Conservation (phyloP, 2,113 vertebrate species). For the Rhinichthys klamathensis region DNA sequence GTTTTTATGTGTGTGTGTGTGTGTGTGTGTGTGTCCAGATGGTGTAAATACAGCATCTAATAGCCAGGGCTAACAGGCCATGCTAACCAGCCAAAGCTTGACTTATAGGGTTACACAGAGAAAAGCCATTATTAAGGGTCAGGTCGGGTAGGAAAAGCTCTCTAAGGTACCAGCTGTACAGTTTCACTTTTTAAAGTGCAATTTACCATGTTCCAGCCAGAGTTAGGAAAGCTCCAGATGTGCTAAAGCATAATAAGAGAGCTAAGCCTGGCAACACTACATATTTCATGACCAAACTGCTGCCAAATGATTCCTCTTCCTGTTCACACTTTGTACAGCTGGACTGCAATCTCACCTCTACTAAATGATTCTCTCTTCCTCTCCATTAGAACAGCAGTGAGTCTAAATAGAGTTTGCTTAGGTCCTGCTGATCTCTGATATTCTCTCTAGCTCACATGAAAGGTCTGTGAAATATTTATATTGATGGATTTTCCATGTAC, state of each 20-base stretch:
- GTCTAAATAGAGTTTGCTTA: slow-evolving; percentile 68
- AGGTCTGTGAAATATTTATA: slow-evolving; percentile 77
- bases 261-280: neutral
- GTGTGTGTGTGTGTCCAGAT: neutral
- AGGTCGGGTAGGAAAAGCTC: neutral
- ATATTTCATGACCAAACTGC: slow-evolving; percentile 31
- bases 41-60: neutral
- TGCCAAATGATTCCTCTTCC: neutral
- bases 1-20: too few relatives aligned
- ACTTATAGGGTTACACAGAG: neutral
- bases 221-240: slow-evolving; percentile 31
- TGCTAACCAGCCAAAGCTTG: neutral
- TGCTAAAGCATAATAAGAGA: slow-evolving; percentile 30
- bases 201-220: slow-evolving; percentile 15
- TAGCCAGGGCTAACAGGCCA: neutral
- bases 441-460: slow-evolving; percentile 64
- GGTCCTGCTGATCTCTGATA: slow-evolving; percentile 61
- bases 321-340: slow-evolving; percentile 25
- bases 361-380: slow-evolving; percentile 38
- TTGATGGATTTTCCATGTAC: slow-evolving; percentile 79
- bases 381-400: slow-evolving; percentile 34
- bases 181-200: neutral
- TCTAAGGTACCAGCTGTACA: neutral
- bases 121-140: neutral
- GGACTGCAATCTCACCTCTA: slow-evolving; percentile 10